Evolutionary conservation across 2,113 vertebrate genomes (phyloP).

Genomic region (Origma solitaria): DNA sequence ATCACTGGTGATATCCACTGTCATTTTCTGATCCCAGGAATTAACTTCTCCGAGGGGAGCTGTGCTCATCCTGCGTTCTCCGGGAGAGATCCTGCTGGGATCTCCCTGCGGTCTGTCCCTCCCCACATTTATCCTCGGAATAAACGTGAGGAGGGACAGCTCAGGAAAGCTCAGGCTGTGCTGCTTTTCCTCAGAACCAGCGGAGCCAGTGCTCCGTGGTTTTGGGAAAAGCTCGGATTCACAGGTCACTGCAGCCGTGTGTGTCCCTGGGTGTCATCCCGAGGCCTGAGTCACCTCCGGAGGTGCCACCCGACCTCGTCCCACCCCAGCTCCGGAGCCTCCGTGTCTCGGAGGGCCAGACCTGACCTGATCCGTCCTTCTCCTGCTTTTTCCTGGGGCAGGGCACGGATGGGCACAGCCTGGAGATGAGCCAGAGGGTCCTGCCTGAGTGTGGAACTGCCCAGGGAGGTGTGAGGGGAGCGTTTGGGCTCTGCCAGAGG

Average conservation of each 20-base stretch:
- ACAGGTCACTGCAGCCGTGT: not conserved
- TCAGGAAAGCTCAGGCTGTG: not conserved
- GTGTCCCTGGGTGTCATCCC: not conserved
- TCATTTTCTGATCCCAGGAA: not conserved
- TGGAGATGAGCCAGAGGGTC: not conserved
- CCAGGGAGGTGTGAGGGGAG: not conserved
- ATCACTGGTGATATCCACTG: slow-evolving; percentile 28
- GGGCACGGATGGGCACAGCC: rapidly evolving
- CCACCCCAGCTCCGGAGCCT: not conserved
- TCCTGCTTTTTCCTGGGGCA: not conserved
- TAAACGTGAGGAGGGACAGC: no score
- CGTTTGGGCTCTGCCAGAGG: rapidly evolving
- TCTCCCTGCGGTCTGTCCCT: no score
- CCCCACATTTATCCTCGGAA: no score
- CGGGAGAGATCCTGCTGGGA: not conserved
- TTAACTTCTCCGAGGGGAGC: not conserved
- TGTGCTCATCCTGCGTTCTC: not conserved
- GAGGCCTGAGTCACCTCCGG: not conserved
- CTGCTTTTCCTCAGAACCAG: not conserved
- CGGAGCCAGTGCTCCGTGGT: rapidly evolving
- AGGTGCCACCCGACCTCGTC: not conserved
- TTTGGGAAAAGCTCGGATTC: not conserved
- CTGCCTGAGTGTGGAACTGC: rapidly evolving
- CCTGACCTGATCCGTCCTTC: not conserved
- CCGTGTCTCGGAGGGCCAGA: not conserved